A percentile compares a stretch with the other conserved stretches of the same genome.
Evolutionary conservation across 2,888 invertebrate genomes (phyloP).

Genomic region (Drosophila greeni): DNA sequence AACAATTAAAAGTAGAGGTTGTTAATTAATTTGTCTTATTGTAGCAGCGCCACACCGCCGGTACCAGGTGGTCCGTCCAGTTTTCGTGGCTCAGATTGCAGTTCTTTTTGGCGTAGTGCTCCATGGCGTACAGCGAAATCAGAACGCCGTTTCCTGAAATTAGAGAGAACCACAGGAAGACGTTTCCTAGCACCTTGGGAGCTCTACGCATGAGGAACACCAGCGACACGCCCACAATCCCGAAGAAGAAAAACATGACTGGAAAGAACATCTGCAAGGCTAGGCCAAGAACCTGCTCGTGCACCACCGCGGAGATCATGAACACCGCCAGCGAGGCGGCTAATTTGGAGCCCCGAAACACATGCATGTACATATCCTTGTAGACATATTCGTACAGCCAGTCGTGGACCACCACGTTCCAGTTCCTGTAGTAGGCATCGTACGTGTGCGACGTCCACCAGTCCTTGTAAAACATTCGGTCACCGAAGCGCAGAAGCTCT

Average conservation of each 20-base stretch:
- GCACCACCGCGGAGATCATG: slow-evolving; percentile 89
- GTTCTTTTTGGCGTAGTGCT: slow-evolving; percentile 79
- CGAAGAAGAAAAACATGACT: slow-evolving; percentile 87
- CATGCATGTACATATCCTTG: slow-evolving; percentile 82
- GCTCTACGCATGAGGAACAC: slow-evolving; percentile 80
- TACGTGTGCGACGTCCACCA: slow-evolving; percentile 97
- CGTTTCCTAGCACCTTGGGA: slow-evolving; percentile 83
- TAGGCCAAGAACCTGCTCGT: slow-evolving; percentile 90
- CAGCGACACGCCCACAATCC: slow-evolving; percentile 82
- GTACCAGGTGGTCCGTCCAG: slow-evolving; percentile 78
- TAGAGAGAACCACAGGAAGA: slow-evolving; percentile 90
- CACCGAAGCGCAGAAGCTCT: slow-evolving; percentile 91
- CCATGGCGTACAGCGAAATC: slow-evolving; percentile 88
- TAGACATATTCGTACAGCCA: slow-evolving; percentile 96
- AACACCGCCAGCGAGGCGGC: slow-evolving; percentile 84
- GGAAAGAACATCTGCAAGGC: slow-evolving; percentile 93
- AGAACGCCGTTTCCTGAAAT: slow-evolving; percentile 86
- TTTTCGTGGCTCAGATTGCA: slow-evolving; percentile 57
- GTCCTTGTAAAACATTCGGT: slow-evolving; percentile 91
- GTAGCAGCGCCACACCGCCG: slow-evolving; percentile 80
- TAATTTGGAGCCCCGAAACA: slow-evolving; percentile 79
- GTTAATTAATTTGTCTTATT: slow-evolving; percentile 42
- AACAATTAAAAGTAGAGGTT: slow-evolving; percentile 27
- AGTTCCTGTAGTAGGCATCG: slow-evolving; percentile 91
- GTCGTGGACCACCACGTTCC: slow-evolving; percentile 97